phyloP scores from a whole-genome alignment of 2,797 vertebrate species.

The Sebastiscus albofasciatus region DNA sequence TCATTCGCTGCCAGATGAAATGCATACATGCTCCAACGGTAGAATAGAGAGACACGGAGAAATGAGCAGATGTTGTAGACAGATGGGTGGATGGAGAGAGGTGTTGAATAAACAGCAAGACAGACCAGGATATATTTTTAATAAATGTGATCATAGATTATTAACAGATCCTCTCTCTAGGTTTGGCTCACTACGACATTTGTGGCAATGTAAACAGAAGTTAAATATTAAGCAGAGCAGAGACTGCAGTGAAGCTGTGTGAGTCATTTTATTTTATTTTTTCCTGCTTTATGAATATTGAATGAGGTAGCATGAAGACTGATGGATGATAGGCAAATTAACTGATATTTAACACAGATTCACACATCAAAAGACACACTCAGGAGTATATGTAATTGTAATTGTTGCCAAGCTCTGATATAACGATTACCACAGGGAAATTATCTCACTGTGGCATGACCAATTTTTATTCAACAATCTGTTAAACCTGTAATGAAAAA shows the following conservation, averaged over 20 bases:
- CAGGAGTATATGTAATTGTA: not conserved
- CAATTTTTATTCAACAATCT: not conserved
- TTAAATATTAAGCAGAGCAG: constrained; percentile 69
- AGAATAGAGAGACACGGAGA: constrained; percentile 31
- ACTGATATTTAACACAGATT: constrained; percentile 22
- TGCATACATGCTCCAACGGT: constrained; percentile 40
- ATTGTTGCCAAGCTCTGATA: not conserved
- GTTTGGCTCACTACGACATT: constrained; percentile 52
- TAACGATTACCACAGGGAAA: not conserved
- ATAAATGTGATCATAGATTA: constrained; percentile 64
- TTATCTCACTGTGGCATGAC: not conserved
- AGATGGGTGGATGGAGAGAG: constrained; percentile 64
- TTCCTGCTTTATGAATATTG: constrained; percentile 53
- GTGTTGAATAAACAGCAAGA: constrained; percentile 37
- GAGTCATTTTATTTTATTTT: constrained; percentile 37
- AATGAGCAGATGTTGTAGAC: constrained; percentile 64
- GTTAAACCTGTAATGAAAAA: not conserved
- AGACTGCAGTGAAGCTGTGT: constrained; percentile 14
- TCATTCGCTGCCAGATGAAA: constrained; percentile 72
- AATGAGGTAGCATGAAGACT: constrained; percentile 49
- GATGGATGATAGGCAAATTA: constrained; percentile 43
- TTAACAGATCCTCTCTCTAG: constrained; percentile 52
- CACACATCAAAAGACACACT: constrained; percentile 2
- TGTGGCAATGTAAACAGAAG: constrained; percentile 63
- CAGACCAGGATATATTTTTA: constrained; percentile 62